Evolutionary conservation across 2,797 vertebrate species (phyloP).

Genomic region (Luscinia luscinia): DNA sequence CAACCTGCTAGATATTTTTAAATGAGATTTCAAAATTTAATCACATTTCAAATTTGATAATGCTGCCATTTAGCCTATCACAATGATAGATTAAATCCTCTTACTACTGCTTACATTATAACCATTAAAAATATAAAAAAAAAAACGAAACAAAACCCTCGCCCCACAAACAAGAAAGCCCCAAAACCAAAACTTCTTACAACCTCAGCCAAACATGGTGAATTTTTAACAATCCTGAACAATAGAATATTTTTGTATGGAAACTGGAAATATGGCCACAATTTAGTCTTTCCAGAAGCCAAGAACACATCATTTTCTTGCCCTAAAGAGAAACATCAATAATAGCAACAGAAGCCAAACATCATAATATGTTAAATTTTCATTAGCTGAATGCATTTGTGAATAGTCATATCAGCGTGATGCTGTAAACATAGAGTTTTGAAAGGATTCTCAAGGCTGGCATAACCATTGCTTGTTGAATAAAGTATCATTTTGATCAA

Average conservation of each 20-base stretch:
- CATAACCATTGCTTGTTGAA: neutral
- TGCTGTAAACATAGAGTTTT: neutral
- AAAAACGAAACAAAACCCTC: no score
- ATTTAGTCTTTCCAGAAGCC: neutral
- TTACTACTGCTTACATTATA: neutral
- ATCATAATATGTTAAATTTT: neutral
- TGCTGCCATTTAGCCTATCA: neutral
- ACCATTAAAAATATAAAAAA: neutral
- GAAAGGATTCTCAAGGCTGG: neutral
- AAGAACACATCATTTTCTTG: neutral
- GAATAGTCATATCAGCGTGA: neutral
- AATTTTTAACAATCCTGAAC: neutral
- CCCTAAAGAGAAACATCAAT: neutral
- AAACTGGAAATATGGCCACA: neutral
- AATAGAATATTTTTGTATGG: neutral
- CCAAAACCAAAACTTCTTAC: neutral
- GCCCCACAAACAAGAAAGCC: rapidly evolving
- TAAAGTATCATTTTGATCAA: neutral
- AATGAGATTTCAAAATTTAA: conserved; percentile 2
- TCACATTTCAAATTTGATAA: neutral
- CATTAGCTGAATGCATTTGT: neutral
- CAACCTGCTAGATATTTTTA: neutral
- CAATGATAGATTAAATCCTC: neutral
- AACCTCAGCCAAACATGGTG: neutral
- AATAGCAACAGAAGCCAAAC: neutral